These are phyloP conservation scores for Microctenopoma steveboyesi DNA, from an alignment of 2,797 vertebrate genomes.

Conservation along the genomic window DNA sequence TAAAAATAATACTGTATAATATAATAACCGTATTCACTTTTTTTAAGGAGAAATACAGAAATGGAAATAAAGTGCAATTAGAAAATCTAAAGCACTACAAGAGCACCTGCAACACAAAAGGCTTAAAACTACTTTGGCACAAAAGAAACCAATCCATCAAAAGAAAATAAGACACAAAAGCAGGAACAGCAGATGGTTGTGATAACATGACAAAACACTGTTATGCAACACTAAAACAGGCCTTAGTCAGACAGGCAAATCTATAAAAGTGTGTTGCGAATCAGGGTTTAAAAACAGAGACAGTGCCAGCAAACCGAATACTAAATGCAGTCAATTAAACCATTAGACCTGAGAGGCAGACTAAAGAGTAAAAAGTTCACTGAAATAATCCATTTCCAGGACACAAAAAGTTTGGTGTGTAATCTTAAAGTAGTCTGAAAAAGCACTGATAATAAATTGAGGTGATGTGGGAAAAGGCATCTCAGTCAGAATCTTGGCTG, in stretches of 20 bases:
- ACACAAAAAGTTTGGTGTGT: slow-evolving; percentile 6
- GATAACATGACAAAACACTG: slow-evolving; percentile 26
- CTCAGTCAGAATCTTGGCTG: slow-evolving; percentile 2
- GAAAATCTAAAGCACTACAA: not conserved
- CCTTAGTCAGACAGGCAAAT: slow-evolving; percentile 23
- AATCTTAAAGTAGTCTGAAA: slow-evolving; percentile 21
- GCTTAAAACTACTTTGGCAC: slow-evolving; percentile 8
- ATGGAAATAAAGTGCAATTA: slow-evolving; percentile 18
- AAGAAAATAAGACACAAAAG: slow-evolving; percentile 13
- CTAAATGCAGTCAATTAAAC: slow-evolving; percentile 6
- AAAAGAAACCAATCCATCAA: slow-evolving; percentile 11
- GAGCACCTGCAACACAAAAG: slow-evolving; percentile 26
- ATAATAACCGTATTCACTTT: slow-evolving; percentile 13
- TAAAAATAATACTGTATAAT: slow-evolving; percentile 5
- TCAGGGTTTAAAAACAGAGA: slow-evolving; percentile 2
- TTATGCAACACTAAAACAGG: slow-evolving; percentile 26
- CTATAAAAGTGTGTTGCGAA: slow-evolving; percentile 19
- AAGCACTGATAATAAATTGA: not conserved
- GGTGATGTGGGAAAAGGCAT: slow-evolving; percentile 5
- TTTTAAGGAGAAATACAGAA: not conserved
- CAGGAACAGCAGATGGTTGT: slow-evolving; percentile 26
- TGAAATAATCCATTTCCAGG: slow-evolving; percentile 16
- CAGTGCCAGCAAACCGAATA: slow-evolving; percentile 10
- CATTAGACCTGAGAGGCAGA: not conserved
- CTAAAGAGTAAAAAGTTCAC: slow-evolving; percentile 14